These are phyloP conservation scores for Hypotaenidia okinawae DNA, from an alignment of 2,797 vertebrate species.

Conservation along the genomic window DNA sequence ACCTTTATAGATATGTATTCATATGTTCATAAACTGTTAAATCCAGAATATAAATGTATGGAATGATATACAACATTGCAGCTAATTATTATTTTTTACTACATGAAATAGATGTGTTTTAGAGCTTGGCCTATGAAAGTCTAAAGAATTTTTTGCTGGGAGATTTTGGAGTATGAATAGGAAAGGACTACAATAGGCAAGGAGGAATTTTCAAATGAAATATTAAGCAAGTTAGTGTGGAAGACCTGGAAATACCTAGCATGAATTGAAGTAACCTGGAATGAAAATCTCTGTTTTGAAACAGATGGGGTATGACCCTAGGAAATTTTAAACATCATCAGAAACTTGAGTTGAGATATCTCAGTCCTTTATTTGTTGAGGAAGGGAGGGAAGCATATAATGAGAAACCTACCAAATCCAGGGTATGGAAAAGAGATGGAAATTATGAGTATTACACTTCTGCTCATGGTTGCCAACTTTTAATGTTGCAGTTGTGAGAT, in stretches of 20 bases:
- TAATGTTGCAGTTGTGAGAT: not conserved
- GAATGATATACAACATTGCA: not conserved
- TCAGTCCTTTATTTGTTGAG: not conserved
- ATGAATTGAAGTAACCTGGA: not conserved
- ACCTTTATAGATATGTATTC: not conserved
- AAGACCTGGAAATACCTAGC: not conserved
- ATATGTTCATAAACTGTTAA: not conserved
- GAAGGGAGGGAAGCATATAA: fast-evolving
- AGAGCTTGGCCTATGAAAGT: not conserved
- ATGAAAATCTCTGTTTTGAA: not conserved
- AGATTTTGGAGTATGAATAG: not conserved
- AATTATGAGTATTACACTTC: not conserved
- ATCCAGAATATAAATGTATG: not conserved
- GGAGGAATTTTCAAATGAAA: not conserved
- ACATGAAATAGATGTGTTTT: not conserved
- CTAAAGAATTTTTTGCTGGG: not conserved
- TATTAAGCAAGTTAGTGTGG: not conserved
- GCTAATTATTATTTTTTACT: not conserved
- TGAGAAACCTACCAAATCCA: not conserved
- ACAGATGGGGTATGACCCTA: not conserved
- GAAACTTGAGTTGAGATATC: not conserved
- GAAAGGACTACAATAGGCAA: not conserved
- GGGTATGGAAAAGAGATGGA: not conserved
- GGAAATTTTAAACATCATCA: not conserved
- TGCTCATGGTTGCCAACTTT: not conserved